phyloP scores from a whole-genome alignment of 2,113 vertebrate species.

The Mesocricetus auratus region DNA sequence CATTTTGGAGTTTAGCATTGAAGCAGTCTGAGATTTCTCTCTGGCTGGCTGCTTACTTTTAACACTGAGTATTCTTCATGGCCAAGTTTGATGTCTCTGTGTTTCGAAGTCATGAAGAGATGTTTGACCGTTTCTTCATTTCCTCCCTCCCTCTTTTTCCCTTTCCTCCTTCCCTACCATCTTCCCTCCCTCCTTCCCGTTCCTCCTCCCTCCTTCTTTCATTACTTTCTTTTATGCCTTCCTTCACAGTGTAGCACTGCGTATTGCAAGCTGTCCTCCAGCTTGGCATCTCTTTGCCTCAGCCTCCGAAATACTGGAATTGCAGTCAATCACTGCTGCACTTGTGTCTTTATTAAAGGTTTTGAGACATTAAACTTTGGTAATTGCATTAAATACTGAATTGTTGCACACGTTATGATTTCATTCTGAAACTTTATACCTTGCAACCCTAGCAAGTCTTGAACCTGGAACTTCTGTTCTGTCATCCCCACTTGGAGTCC shows the following conservation, averaged over 20 bases:
- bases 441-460: not conserved
- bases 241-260: not conserved
- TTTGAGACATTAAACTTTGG: not conserved
- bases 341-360: not conserved
- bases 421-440: not conserved
- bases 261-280: not conserved
- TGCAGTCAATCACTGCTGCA: not conserved
- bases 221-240: not conserved
- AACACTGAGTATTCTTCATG: conserved; percentile 18
- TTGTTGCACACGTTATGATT: not conserved
- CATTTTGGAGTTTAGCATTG: not conserved
- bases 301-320: not conserved
- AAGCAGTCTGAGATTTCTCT: not conserved
- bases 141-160: not conserved
- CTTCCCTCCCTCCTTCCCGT: no score
- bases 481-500: no score
- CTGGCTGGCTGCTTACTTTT: not conserved
- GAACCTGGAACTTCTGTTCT: not conserved
- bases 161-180: no score
- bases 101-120: not conserved
- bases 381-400: not conserved
- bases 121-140: not conserved
- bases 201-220: no score
- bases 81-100: not conserved
- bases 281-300: not conserved